Base-by-base conservation (phyloP, 1,140 invertebrate species). In the Drosophila bipectinata region DNA sequence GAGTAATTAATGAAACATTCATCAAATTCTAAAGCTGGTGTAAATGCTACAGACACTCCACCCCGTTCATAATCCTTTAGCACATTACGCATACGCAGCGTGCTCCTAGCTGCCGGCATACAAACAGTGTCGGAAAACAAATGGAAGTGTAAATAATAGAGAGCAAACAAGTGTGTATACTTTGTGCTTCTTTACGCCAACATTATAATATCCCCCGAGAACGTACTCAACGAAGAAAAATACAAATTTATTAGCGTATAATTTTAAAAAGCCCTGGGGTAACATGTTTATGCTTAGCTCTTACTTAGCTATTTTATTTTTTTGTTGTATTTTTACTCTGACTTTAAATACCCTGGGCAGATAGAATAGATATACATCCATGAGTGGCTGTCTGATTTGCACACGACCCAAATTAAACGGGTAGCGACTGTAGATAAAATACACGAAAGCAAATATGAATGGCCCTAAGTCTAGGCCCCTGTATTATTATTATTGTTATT, bases 191-290 rank as follows among this genome's bases (percentile, higher is more conserved):
- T 24, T 28, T 41, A 32, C 15, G 39, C 4, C 21, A 47, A 10
- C 15, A 47, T 47, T 47, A 21, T 15, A 37, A 37, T 32, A 48
- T 63, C 59, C 45, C 59, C 8, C 1, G 41, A 30, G 41, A 55
- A n/a, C 30, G 28, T 9, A 53, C 21, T 9, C 53, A 45, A 53
- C 14, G 52, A 55, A 48, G 64, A 59, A 61, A 80, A 56, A 68
- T 57, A 49, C 15, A 67, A 62, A 78, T 78, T 83, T 75, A 83
- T 79, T 59, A 61, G 64, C 59, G 54, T 57, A 83, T 82, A 82
- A 82, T 82, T 71, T 73, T 56, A 51, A 85, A 72, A 63, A 44
- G 57, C 81, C 81, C 81, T 67, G 63, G 81, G 82, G 81, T 61
- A 77, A 77, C 66, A 62, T 81, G 72, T 71, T 85, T 77, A 68